Evolutionary conservation across 2,113 vertebrate species (phyloP).

Genomic region (Antechinus flavipes): DNA sequence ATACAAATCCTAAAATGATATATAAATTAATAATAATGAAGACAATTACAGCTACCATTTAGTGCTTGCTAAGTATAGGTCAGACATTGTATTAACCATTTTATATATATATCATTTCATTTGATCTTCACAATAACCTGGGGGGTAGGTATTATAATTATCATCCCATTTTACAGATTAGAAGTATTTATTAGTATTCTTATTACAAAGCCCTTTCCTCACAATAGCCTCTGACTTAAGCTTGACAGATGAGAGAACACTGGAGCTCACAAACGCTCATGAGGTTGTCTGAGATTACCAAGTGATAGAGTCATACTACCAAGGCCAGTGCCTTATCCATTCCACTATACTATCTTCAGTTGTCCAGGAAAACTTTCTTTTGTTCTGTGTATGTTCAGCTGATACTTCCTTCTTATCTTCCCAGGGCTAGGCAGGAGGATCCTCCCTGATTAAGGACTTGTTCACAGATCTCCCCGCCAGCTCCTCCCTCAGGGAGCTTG

Average conservation of each 20-base stretch:
- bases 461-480: neutral
- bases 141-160: neutral
- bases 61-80: neutral
- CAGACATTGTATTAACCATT: neutral
- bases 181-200: too few relatives aligned
- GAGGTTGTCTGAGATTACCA: neutral
- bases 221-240: neutral
- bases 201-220: too few relatives aligned
- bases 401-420: neutral
- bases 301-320: neutral
- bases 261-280: neutral
- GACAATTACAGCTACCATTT: neutral
- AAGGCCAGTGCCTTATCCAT: neutral
- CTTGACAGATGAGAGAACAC: neutral
- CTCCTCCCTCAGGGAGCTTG: neutral
- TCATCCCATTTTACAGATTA: neutral
- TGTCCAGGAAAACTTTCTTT: neutral
- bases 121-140: neutral
- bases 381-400: neutral
- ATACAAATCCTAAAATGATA: neutral
- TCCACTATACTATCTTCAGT: neutral
- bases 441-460: neutral
- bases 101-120: neutral
- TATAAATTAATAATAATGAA: neutral
- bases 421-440: neutral